Evolutionary conservation across 2,113 vertebrate genomes (phyloP).

Genomic region (Pagrus major): DNA sequence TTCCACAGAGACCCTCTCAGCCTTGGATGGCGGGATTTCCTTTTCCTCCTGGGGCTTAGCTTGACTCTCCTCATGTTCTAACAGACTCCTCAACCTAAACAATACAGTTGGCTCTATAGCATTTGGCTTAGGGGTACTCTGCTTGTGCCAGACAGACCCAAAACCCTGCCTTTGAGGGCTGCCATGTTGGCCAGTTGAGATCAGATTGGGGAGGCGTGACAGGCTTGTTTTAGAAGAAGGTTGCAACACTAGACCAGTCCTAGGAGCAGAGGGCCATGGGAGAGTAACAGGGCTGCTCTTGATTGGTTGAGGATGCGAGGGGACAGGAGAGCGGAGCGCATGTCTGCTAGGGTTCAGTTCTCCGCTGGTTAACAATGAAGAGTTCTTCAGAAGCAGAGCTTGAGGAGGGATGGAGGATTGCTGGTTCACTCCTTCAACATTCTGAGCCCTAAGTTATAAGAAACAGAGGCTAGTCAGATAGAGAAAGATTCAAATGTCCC

Average conservation of each 20-base stretch:
- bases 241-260: conserved; percentile 21
- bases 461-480: conserved; percentile 3
- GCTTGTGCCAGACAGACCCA: conserved; percentile 51
- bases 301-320: conserved; percentile 78
- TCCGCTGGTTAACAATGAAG: conserved; percentile 20
- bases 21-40: not conserved
- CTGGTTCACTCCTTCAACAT: conserved; percentile 60
- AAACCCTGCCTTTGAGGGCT: conserved; percentile 23
- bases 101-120: conserved; percentile 64
- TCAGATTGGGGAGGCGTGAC: conserved; percentile 55
- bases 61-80: conserved; percentile 45
- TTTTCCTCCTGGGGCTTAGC: conserved; percentile 54
- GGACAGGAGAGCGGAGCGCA: conserved; percentile 69
- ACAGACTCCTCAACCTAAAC: conserved; percentile 49
- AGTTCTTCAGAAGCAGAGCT: conserved; percentile 53
- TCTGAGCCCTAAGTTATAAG: conserved; percentile 58
- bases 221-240: conserved; percentile 47
- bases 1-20: conserved; percentile 63
- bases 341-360: conserved; percentile 62
- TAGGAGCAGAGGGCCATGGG: conserved; percentile 63
- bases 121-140: not conserved
- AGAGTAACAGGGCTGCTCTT: conserved; percentile 57
- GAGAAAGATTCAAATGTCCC: not conserved
- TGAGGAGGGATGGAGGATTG: conserved; percentile 40
- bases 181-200: conserved; percentile 40